Percentiles rank a stretch among this genome's conserved stretches.
Evolutionary conservation across 1,140 invertebrate species (phyloP).

Genomic region (Dinoponera quadriceps): DNA sequence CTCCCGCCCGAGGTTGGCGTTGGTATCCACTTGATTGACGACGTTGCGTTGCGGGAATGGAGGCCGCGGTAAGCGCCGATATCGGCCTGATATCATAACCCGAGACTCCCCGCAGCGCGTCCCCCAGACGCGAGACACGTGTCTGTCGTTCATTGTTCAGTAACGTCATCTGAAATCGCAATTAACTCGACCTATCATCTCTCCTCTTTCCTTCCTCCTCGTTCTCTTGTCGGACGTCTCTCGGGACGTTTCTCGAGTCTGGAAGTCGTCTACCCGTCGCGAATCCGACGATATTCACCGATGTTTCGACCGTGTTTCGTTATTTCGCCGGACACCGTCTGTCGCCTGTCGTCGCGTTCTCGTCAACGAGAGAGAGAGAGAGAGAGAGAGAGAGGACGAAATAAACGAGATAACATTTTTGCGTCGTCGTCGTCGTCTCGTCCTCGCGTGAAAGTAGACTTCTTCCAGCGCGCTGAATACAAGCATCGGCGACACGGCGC

Average conservation of each 20-base stretch:
- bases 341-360: background rate
- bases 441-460: background rate
- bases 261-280: too few species aligned
- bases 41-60: constrained; percentile 5
- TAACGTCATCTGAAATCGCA: background rate
- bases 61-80: background rate
- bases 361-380: too few species aligned
- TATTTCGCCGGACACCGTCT: background rate
- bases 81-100: constrained; percentile 4
- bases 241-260: too few species aligned
- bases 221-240: too few species aligned
- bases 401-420: constrained; percentile 36
- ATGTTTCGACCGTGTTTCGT: background rate
- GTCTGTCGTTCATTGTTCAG: background rate
- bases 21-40: constrained; percentile 31
- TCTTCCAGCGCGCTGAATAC: constrained; percentile 53
- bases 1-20: constrained; percentile 1
- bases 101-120: background rate
- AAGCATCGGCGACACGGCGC: constrained; percentile 20
- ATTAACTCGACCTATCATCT: background rate
- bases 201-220: too few species aligned
- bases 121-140: background rate
- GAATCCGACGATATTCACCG: background rate
- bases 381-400: too few species aligned
- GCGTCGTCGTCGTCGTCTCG: constrained; percentile 1